Percentiles rank a stretch among this genome's conserved stretches.
These are phyloP conservation scores for Eristalinus sepulchralis DNA, from an alignment of 2,888 invertebrate genomes.

Conservation along the genomic window DNA sequence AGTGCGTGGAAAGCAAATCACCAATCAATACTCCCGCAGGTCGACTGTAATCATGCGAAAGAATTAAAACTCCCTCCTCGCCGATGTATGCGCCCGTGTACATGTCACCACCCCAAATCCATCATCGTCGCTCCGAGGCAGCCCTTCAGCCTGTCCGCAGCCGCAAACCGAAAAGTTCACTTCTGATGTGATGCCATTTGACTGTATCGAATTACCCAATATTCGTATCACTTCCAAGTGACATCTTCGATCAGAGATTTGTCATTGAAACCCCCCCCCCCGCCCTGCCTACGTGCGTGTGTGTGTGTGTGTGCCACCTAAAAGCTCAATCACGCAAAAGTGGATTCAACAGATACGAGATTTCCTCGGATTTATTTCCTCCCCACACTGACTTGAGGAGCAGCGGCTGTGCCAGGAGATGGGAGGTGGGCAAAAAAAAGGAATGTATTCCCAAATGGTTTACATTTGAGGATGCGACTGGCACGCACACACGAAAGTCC, in stretches of 20 bases:
- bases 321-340: slow-evolving; percentile 60
- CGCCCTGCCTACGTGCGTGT: not conserved
- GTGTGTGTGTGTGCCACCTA: slow-evolving; percentile 9
- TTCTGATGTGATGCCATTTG: slow-evolving; percentile 64
- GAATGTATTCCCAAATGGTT: slow-evolving; percentile 41
- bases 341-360: slow-evolving; percentile 57
- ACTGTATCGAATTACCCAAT: slow-evolving; percentile 66
- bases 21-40: not conserved
- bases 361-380: slow-evolving; percentile 59
- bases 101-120: not conserved
- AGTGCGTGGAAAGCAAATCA: not conserved
- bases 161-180: slow-evolving; percentile 42
- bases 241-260: slow-evolving; percentile 60
- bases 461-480: slow-evolving; percentile 8
- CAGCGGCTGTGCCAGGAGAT: not conserved
- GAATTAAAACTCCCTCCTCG: not conserved
- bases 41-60: not conserved
- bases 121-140: not conserved
- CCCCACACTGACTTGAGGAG: not conserved
- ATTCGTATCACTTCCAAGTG: slow-evolving; percentile 67
- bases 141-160: not conserved
- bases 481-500: slow-evolving; percentile 34
- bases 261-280: slow-evolving; percentile 38
- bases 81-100: not conserved
- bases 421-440: not conserved